Conservation (phyloP, 2,113 vertebrate species). For the Miniopterus natalensis region DNA sequence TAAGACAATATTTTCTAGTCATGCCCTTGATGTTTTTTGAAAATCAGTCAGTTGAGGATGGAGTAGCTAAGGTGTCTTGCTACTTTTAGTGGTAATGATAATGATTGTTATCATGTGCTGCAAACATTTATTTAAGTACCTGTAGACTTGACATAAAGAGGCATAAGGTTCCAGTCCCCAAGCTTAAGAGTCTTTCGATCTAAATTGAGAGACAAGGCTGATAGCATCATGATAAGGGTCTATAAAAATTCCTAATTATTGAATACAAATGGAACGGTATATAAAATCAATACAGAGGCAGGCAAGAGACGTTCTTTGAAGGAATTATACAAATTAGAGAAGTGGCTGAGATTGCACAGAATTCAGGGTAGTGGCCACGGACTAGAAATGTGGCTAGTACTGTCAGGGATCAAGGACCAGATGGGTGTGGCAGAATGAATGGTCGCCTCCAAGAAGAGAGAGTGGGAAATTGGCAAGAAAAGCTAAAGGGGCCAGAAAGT, state of each 20-base stretch:
- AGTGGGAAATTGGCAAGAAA: background rate
- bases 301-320: background rate
- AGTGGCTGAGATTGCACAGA: background rate
- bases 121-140: background rate
- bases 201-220: background rate
- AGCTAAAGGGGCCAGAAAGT: background rate
- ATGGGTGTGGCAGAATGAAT: background rate
- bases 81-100: background rate
- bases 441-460: background rate
- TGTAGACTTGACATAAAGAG: background rate
- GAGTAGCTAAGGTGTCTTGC: background rate
- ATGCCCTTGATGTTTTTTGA: background rate
- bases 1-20: conserved; percentile 33
- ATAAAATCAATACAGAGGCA: background rate
- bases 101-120: background rate
- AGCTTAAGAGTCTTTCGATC: background rate
- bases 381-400: background rate
- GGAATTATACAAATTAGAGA: background rate
- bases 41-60: background rate
- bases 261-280: background rate
- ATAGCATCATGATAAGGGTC: background rate
- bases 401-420: background rate
- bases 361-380: background rate
- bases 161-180: background rate
- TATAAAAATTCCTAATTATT: background rate